Evolutionary conservation across 30 jellyfish, hydroid and myxozoan genomes (phyloP).

Genomic region (Hydra vulgaris): DNA sequence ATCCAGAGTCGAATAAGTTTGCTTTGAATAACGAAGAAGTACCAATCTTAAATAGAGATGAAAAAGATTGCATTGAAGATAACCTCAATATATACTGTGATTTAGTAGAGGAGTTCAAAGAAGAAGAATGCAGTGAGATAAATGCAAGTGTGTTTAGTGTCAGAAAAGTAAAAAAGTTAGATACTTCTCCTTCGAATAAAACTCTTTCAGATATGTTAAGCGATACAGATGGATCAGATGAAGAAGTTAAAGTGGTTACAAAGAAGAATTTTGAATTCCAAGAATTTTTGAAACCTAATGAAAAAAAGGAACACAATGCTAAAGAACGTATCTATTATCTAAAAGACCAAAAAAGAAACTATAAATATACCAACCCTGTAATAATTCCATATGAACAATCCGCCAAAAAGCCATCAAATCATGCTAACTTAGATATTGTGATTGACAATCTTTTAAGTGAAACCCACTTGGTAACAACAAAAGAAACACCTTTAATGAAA

Average conservation of each 20-base stretch:
- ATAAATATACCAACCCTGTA: background rate
- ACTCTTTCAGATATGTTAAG: background rate
- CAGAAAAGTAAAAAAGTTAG: background rate
- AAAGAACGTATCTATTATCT: background rate
- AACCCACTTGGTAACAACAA: background rate
- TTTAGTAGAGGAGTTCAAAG: background rate
- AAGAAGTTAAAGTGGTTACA: background rate
- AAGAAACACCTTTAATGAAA: background rate
- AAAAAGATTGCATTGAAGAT: background rate
- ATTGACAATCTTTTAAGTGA: background rate
- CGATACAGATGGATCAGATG: background rate
- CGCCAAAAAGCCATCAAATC: background rate
- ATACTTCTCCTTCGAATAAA: background rate
- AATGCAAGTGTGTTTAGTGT: no score
- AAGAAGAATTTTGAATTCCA: background rate
- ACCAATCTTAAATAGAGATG: background rate
- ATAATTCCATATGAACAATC: background rate
- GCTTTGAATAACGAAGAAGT: background rate
- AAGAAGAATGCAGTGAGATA: background rate
- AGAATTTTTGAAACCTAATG: background rate
- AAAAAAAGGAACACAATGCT: background rate
- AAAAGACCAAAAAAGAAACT: no score
- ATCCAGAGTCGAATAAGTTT: background rate
- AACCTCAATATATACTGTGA: background rate
- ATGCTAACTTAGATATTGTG: background rate